A percentile compares a stretch with the other conserved stretches of the same genome.
Conservation (phyloP, 1,140 invertebrate genomes). For the Caenorhabditis brenneri region DNA sequence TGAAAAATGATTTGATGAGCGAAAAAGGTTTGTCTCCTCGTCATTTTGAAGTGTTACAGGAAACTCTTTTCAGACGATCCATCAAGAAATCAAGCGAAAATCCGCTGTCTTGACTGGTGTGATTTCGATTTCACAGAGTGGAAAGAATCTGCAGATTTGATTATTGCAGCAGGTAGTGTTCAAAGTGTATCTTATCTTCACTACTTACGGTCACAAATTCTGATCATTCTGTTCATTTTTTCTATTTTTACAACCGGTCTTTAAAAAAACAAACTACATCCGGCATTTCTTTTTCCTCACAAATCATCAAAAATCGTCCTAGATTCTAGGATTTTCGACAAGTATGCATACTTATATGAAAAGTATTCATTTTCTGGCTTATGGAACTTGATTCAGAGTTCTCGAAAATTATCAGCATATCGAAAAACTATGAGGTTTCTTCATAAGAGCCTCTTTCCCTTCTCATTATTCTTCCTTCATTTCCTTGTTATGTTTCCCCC, state of each 20-base stretch:
- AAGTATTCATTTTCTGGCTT: too few species aligned
- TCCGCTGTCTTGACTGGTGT: slow-evolving; percentile 42
- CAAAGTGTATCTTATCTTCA: too few species aligned
- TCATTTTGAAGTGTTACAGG: too few species aligned
- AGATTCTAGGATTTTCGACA: too few species aligned
- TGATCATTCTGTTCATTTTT: too few species aligned
- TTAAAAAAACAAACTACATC: too few species aligned
- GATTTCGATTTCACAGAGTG: slow-evolving; percentile 14
- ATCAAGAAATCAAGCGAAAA: background rate
- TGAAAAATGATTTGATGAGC: background rate
- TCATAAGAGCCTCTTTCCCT: background rate
- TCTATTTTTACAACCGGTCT: too few species aligned
- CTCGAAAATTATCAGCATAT: too few species aligned
- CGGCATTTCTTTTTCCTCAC: background rate
- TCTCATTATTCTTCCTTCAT: background rate
- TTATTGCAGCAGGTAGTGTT: slow-evolving; percentile 48
- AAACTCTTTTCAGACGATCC: background rate
- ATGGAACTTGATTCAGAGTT: too few species aligned
- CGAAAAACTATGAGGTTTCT: too few species aligned
- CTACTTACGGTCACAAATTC: too few species aligned
- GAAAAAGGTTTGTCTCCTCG: background rate
- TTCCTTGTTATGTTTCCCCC: background rate
- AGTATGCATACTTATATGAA: too few species aligned
- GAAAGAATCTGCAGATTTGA: background rate
- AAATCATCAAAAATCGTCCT: background rate